Evolutionary conservation across 2,888 invertebrate species (phyloP).

Genomic region (Caenorhabditis panamensis): DNA sequence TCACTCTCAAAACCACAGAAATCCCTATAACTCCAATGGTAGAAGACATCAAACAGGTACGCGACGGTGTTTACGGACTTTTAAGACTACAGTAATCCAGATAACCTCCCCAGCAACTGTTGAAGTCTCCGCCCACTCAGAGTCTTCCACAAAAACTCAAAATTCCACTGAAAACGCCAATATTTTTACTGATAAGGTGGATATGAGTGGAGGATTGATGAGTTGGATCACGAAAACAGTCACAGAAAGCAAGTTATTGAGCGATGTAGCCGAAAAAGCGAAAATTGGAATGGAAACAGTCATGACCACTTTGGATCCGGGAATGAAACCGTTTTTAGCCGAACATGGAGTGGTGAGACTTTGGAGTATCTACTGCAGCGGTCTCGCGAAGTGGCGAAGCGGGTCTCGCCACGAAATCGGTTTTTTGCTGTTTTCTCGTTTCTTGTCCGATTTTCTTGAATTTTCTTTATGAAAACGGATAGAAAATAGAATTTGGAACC

Average conservation of each 20-base stretch:
- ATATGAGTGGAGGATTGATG: constrained; percentile 69
- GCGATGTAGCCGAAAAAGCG: constrained; percentile 66
- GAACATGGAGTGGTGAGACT: constrained; percentile 62
- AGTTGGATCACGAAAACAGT: constrained; percentile 68
- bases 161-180: neutral
- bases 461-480: no score
- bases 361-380: neutral
- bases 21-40: constrained; percentile 57
- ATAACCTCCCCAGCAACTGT: constrained; percentile 47
- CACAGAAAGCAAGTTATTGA: constrained; percentile 64
- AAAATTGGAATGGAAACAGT: constrained; percentile 69
- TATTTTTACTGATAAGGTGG: constrained; percentile 45
- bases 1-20: constrained; percentile 25
- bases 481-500: no score
- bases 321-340: constrained; percentile 69
- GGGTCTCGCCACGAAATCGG: no score
- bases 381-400: no score
- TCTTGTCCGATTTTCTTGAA: neutral
- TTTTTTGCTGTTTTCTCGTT: neutral
- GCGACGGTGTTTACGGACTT: no score
- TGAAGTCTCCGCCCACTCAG: constrained; percentile 35
- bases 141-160: no score
- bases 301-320: constrained; percentile 69
- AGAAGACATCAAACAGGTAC: constrained; percentile 39
- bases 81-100: constrained; percentile 1